Conservation (phyloP, 2,797 vertebrate genomes). For the Nannoperca obscura region DNA sequence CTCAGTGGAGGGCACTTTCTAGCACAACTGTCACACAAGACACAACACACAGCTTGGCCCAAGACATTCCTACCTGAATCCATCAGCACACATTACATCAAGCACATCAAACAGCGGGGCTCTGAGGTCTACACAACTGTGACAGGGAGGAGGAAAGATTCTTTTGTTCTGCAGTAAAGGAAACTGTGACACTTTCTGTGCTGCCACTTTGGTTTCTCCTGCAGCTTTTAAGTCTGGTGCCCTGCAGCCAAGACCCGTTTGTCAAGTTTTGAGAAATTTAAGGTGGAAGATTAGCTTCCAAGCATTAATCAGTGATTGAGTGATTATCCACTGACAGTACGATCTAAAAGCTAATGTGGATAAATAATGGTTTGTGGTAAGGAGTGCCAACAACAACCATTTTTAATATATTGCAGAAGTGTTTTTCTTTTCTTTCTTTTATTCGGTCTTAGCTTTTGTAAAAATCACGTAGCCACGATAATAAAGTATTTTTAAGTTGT, state of each 20-base stretch:
- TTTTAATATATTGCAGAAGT: neutral
- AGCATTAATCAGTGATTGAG: conserved; percentile 6
- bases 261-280: conserved; percentile 26
- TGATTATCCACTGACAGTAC: conserved; percentile 8
- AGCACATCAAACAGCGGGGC: conserved; percentile 68
- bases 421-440: neutral
- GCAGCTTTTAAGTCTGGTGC: conserved; percentile 18
- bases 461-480: neutral
- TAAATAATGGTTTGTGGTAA: conserved; percentile 2
- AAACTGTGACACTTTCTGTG: conserved; percentile 53
- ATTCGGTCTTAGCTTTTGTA: neutral
- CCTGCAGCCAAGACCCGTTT: conserved; percentile 26
- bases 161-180: conserved; percentile 65
- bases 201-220: conserved; percentile 38
- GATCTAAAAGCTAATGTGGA: conserved; percentile 8
- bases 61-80: conserved; percentile 74
- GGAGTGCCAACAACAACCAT: neutral
- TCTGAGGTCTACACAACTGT: conserved; percentile 63
- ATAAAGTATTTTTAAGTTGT: neutral
- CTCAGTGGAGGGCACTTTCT: conserved; percentile 71
- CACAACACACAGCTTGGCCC: conserved; percentile 64
- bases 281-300: conserved; percentile 20
- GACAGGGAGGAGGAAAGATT: conserved; percentile 69
- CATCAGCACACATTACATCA: conserved; percentile 72
- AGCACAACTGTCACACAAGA: conserved; percentile 74